Base-by-base conservation (phyloP, 1,140 invertebrate genomes). In the Drosophila eugracilis region DNA sequence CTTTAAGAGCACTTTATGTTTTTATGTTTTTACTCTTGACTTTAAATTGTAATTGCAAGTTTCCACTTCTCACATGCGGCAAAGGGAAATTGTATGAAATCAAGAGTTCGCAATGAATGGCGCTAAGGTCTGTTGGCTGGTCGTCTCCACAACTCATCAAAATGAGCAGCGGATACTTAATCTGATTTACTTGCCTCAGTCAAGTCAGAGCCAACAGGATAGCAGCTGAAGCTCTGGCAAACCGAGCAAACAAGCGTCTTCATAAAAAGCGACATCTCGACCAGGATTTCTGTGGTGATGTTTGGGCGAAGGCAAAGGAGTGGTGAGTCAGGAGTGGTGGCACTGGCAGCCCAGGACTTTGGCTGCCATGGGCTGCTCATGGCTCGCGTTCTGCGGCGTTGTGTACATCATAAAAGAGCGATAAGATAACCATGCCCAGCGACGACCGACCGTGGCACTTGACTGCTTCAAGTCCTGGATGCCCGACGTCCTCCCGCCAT, bases 81-180 rank as follows among this genome's bases (percentile, higher is more conserved):
- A 65, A 24, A 52, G 42, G 55, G 45, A 53, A 85, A 77, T 71
- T 76, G 80, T 86, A 78, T 65, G 41, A 72, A 86, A 75, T 88
- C 83, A 86, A 72, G 73, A 72, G 79, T 63, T 52, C 72, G 54
- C 72, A 76, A 63, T 49, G 57, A 44, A 73, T 41, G 15, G 52
- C 67, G 15, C 10, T 28, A 36, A 32, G 39, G 41, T 53, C 59
- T 47, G 62, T 69, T 71, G 57, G 50, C 63, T 63, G 63, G 66
- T 72, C 73, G 66, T 62, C 39, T 39, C 44, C 49, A 39, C 73
- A 69, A 55, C 83, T 86, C 84, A 88, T 88, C 78, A 88, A 88
- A 88, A 88, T 88, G 83, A 88, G 83, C 83, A 89, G 83, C 78
- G 83, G 83, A 76, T 88, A 88, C 83, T 88, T 88, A 88, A 88